phyloP scores from a whole-genome alignment of 1,140 invertebrate genomes.

The Leptinotarsa undecemlineata region DNA sequence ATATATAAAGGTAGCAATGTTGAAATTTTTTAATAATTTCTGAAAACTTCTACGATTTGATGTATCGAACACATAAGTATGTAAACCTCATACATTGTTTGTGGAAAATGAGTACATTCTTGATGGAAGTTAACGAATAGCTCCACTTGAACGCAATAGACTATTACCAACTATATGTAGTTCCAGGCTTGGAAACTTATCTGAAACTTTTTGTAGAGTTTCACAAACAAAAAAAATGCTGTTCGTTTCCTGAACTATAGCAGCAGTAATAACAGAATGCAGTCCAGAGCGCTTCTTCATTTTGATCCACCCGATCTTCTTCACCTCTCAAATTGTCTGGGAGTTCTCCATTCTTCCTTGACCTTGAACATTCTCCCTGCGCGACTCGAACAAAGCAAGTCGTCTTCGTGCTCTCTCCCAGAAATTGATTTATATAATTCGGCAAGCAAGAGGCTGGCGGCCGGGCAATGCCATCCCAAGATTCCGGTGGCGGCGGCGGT shows the following conservation, averaged over 20 bases:
- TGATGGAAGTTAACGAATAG: no score
- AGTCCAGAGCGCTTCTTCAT: not conserved
- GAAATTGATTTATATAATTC: conserved; percentile 32
- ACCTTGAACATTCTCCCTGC: conserved; percentile 3
- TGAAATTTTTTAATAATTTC: no score
- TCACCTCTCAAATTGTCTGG: not conserved
- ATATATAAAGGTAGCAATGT: no score
- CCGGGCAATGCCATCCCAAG: conserved; percentile 25
- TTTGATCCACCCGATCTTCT: not conserved
- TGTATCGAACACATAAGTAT: no score
- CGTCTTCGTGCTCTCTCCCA: conserved; percentile 16
- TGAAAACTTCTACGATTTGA: no score
- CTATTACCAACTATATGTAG: no score
- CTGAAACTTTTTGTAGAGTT: no score
- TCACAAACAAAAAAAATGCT: not conserved
- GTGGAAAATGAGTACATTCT: no score
- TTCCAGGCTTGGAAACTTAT: no score
- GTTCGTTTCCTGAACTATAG: not conserved
- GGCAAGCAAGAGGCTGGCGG: conserved; percentile 19
- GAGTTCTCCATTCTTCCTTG: not conserved
- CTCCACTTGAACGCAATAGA: no score
- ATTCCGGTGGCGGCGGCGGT: conserved; percentile 23
- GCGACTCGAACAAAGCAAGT: conserved; percentile 9
- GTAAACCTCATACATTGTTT: no score
- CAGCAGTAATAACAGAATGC: not conserved